phyloP scores from a whole-genome alignment of 2,888 invertebrate species.

The Helicoverpa assulta region DNA sequence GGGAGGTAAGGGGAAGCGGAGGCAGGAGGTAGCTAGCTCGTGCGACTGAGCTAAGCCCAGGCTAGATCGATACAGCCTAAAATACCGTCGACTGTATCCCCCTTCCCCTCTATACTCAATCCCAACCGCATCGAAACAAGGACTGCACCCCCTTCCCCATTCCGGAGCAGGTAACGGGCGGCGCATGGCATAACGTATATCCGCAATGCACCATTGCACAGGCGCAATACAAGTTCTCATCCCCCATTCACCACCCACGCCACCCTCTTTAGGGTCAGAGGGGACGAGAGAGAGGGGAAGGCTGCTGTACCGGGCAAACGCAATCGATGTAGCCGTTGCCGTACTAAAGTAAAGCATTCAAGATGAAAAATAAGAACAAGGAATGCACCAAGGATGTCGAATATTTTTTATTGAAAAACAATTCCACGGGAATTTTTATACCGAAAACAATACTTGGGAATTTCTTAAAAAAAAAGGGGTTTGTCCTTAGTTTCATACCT shows the following conservation, averaged over 20 bases:
- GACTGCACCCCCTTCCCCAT: background rate
- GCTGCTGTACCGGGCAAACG: background rate
- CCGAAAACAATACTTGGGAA: too few relatives aligned
- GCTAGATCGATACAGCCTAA: background rate
- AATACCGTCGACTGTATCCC: background rate
- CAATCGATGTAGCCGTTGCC: background rate
- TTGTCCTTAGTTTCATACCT: too few relatives aligned
- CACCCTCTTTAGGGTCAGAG: background rate
- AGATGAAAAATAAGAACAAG: background rate
- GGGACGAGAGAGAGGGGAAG: background rate
- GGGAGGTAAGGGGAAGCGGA: background rate
- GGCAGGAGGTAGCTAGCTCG: too few relatives aligned
- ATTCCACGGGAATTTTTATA: too few relatives aligned
- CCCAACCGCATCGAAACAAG: background rate
- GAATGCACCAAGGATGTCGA: too few relatives aligned
- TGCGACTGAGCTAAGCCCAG: background rate
- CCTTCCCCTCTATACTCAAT: background rate
- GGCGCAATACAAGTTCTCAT: background rate
- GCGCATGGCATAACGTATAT: background rate
- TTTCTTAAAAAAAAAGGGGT: too few relatives aligned
- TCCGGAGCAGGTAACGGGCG: background rate
- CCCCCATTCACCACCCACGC: background rate
- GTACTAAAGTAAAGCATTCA: background rate
- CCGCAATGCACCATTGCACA: background rate
- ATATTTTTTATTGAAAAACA: too few relatives aligned